Evolutionary conservation across 2,797 vertebrate genomes (phyloP).

Genomic region (Scolopax rusticola): DNA sequence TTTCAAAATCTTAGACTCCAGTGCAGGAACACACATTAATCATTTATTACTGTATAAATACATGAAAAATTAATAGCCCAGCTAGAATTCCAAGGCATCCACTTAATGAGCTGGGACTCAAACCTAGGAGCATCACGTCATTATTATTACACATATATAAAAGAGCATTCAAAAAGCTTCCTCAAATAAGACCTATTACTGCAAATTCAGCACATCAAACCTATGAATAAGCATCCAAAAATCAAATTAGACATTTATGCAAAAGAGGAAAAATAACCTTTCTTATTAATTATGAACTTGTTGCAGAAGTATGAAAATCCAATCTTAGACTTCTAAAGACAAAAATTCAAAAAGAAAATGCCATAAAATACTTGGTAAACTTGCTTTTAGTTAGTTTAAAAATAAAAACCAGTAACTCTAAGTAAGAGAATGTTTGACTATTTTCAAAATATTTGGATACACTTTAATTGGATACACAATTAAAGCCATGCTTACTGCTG

Average conservation of each 20-base stretch:
- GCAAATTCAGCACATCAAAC: background rate
- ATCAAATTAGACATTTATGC: background rate
- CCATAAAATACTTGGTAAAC: background rate
- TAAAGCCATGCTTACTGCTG: background rate
- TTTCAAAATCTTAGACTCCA: slow-evolving; percentile 82
- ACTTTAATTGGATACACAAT: background rate
- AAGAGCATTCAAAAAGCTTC: background rate
- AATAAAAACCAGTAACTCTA: background rate
- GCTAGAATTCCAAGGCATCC: slow-evolving; percentile 81
- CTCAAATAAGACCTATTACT: background rate
- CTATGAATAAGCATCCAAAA: background rate
- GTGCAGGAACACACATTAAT: slow-evolving; percentile 82
- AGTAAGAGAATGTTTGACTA: background rate
- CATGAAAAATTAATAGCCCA: slow-evolving; percentile 84
- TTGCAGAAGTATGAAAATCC: background rate
- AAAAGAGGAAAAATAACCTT: background rate
- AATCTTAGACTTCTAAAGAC: background rate
- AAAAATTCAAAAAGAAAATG: background rate
- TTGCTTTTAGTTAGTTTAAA: background rate
- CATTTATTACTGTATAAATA: slow-evolving; percentile 82
- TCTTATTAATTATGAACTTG: background rate
- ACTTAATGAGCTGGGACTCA: slow-evolving; percentile 84
- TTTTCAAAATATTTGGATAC: background rate
- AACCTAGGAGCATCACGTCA: background rate
- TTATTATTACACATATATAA: background rate